Evolutionary conservation across 1,140 invertebrate genomes (phyloP).

Genomic region (Listronotus oregonensis): DNA sequence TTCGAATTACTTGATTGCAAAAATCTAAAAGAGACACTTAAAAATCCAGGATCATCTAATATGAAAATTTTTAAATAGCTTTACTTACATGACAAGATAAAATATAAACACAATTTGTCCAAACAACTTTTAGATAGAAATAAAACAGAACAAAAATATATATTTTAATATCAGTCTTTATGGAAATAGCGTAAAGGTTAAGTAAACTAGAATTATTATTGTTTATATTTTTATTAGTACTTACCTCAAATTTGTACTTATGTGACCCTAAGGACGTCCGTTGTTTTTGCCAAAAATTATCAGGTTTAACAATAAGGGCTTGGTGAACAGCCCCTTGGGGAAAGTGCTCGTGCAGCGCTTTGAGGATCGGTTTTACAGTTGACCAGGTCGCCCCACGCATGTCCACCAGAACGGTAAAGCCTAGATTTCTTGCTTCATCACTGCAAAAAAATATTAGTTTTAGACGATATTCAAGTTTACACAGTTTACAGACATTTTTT

Average conservation of each 20-base stretch:
- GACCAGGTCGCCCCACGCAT: conserved; percentile 95
- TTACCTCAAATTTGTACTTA: conserved; percentile 98
- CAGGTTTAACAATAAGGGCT: conserved; percentile 96
- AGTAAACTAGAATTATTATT: too few species aligned
- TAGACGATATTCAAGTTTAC: not conserved
- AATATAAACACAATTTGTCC: too few species aligned
- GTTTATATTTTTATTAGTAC: conserved; percentile 22
- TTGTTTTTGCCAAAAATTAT: conserved; percentile 99
- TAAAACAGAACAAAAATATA: too few species aligned
- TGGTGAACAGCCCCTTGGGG: conserved; percentile 81
- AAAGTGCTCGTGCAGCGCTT: conserved; percentile 95
- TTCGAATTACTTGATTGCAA: too few species aligned
- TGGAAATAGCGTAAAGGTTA: too few species aligned
- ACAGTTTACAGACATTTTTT: too few species aligned
- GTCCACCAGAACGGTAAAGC: conserved; percentile 94
- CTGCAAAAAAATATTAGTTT: conserved; percentile 63
- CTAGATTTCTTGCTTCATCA: conserved; percentile 85
- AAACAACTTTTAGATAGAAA: too few species aligned
- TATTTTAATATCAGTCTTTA: too few species aligned
- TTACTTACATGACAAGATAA: too few species aligned
- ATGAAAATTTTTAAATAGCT: too few species aligned
- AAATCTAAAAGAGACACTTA: too few species aligned
- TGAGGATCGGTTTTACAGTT: conserved; percentile 94
- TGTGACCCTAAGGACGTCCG: conserved; percentile 93
- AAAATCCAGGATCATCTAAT: too few species aligned